These are phyloP conservation scores for Epizoanthus stellaris DNA, from an alignment of 92 coral and sea anemone genomes.

Conservation along the genomic window DNA sequence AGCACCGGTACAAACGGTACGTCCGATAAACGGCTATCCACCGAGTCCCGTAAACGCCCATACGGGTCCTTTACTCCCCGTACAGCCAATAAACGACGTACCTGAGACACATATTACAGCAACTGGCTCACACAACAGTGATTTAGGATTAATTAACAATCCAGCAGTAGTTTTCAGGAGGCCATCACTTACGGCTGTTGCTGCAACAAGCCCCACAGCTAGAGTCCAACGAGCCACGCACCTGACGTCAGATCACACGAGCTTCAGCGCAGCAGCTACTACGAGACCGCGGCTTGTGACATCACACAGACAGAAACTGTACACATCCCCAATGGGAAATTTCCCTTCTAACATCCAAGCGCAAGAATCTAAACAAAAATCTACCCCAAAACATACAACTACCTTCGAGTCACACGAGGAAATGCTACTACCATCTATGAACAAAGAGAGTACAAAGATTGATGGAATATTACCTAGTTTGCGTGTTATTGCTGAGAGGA, in stretches of 20 bases:
- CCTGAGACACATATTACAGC: neutral
- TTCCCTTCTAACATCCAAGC: neutral
- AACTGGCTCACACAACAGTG: neutral
- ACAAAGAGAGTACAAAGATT: neutral
- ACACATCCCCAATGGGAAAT: neutral
- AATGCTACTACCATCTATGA: neutral
- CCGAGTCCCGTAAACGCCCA: neutral
- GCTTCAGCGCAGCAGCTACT: neutral
- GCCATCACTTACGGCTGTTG: neutral
- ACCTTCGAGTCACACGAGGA: neutral
- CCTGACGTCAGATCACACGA: neutral
- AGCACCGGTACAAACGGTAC: neutral
- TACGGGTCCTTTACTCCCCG: too few species aligned
- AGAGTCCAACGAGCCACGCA: neutral
- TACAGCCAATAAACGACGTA: too few species aligned
- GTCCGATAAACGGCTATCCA: neutral
- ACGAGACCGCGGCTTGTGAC: neutral
- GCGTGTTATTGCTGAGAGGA: conserved; percentile 14
- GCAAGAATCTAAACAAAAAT: conserved; percentile 10
- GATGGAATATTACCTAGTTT: neutral
- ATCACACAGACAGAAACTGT: neutral
- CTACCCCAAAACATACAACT: neutral
- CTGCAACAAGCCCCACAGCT: neutral
- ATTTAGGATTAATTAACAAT: neutral
- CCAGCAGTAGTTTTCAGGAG: neutral